Percentiles rank a stretch among this genome's conserved stretches.
Evolutionary conservation across 2,113 vertebrate genomes (phyloP).

Genomic region (Pseudorasbora parva): DNA sequence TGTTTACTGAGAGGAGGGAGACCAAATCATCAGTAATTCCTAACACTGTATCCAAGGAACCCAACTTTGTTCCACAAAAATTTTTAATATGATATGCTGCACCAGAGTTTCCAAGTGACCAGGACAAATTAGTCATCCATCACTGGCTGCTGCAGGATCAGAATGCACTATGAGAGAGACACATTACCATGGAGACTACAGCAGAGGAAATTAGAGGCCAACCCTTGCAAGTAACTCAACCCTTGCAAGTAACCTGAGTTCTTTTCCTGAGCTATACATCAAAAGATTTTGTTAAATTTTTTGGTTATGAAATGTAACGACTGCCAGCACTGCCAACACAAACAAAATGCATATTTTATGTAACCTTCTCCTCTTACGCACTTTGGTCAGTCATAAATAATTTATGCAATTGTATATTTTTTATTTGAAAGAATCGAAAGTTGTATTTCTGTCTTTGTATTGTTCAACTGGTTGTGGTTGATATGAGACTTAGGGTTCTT

Average conservation of each 20-base stretch:
- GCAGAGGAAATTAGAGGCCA: not conserved
- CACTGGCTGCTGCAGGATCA: slow-evolving; percentile 21
- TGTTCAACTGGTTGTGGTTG: too few species aligned
- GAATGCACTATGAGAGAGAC: slow-evolving; percentile 1
- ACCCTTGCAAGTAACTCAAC: too few species aligned
- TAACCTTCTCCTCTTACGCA: too few species aligned
- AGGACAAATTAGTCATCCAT: slow-evolving; percentile 38
- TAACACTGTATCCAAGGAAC: slow-evolving; percentile 20
- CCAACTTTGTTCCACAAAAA: slow-evolving; percentile 20
- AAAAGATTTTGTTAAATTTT: not conserved
- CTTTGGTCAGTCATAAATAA: too few species aligned
- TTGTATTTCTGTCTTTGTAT: too few species aligned
- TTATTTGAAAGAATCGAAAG: too few species aligned
- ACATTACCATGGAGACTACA: slow-evolving; percentile 38
- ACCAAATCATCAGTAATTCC: slow-evolving; percentile 20
- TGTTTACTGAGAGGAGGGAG: not conserved
- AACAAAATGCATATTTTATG: too few species aligned
- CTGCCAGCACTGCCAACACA: too few species aligned
- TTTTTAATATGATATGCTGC: slow-evolving; percentile 32
- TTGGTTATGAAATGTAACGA: not conserved
- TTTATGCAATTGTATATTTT: too few species aligned
- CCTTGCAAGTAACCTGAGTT: not conserved
- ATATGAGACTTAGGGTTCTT: too few species aligned
- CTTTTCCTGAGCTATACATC: not conserved
- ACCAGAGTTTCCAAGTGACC: slow-evolving; percentile 13